Evolutionary conservation across 1,140 invertebrate genomes (phyloP).

Genomic region (Cyrtorhinus lividipennis): DNA sequence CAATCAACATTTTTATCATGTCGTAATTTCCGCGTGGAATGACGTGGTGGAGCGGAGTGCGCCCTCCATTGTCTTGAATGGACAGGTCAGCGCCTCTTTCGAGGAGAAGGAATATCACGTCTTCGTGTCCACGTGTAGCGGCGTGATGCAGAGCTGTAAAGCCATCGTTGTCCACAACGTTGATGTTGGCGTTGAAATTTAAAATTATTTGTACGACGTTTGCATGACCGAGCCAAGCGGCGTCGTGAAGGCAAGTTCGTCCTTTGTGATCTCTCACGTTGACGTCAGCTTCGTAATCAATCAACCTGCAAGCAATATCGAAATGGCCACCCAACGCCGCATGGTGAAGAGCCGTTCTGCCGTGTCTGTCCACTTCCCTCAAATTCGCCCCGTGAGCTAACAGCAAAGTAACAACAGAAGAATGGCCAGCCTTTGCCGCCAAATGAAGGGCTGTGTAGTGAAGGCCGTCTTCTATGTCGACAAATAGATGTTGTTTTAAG

Average conservation of each 20-base stretch:
- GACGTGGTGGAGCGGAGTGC: background rate
- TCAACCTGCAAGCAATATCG: background rate
- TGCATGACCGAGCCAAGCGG: background rate
- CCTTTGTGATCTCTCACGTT: background rate
- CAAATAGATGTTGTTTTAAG: background rate
- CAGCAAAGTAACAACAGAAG: background rate
- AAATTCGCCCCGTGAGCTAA: background rate
- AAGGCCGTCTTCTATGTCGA: background rate
- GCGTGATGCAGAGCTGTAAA: background rate
- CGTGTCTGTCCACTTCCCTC: background rate
- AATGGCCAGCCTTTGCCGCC: background rate
- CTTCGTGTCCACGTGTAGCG: background rate
- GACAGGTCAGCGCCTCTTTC: background rate
- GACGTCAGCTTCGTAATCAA: background rate
- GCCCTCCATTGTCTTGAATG: background rate
- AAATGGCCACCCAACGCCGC: background rate
- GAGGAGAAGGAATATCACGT: background rate
- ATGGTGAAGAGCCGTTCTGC: background rate
- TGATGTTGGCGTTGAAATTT: background rate
- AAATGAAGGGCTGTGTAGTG: background rate
- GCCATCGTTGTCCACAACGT: background rate
- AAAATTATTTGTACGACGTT: background rate
- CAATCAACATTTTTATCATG: background rate
- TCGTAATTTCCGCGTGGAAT: background rate
- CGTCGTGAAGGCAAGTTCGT: background rate